phyloP scores from a whole-genome alignment of 2,888 invertebrate species.

The Harmothoe impar region DNA sequence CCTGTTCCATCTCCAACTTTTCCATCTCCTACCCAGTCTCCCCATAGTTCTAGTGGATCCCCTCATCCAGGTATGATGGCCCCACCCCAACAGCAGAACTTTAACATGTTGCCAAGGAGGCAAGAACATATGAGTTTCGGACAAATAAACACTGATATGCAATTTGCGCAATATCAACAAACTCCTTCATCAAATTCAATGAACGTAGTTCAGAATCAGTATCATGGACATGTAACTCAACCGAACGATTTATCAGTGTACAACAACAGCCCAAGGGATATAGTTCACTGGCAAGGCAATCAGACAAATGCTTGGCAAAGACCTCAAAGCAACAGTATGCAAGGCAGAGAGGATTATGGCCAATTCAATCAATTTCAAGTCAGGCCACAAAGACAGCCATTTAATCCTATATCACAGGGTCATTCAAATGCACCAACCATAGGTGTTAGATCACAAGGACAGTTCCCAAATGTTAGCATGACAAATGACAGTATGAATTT shows the following conservation, averaged over 20 bases:
- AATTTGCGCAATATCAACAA: background rate
- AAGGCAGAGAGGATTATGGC: background rate
- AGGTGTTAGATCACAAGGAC: background rate
- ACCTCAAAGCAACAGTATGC: slow-evolving; percentile 9
- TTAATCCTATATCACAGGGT: background rate
- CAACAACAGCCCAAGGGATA: background rate
- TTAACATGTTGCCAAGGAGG: background rate
- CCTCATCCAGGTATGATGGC: too few relatives aligned
- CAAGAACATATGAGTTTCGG: background rate
- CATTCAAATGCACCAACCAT: background rate
- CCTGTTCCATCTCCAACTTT: too few relatives aligned
- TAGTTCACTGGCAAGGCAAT: background rate
- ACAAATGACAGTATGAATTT: background rate
- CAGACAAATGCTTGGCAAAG: background rate
- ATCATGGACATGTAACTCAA: background rate
- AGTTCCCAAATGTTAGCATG: background rate
- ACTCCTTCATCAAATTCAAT: background rate
- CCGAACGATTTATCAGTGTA: background rate
- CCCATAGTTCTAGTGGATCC: too few relatives aligned
- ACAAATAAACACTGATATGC: background rate
- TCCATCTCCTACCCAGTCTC: too few relatives aligned
- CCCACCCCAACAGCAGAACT: background rate
- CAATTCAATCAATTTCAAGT: slow-evolving; percentile 24
- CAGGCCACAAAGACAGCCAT: background rate
- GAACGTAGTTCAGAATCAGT: background rate